A percentile compares a stretch with the other conserved stretches of the same genome.
These are phyloP conservation scores for Gerris lacustris DNA, from an alignment of 2,888 invertebrate genomes.

Conservation along the genomic window DNA sequence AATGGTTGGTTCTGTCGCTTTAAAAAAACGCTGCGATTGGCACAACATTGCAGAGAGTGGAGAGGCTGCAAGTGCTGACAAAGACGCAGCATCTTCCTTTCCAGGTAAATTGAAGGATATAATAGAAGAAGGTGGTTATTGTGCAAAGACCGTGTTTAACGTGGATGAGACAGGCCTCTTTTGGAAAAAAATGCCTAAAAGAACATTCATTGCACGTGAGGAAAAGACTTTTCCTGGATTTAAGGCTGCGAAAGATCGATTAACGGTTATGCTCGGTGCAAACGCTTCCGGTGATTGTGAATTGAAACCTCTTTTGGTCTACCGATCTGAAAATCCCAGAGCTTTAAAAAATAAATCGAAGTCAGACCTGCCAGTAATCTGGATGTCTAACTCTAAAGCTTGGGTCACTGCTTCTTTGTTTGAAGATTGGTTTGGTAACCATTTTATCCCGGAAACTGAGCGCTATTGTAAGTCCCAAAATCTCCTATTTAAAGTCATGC, in stretches of 20 bases:
- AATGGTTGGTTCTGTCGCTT: constrained; percentile 25
- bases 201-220: constrained; percentile 33
- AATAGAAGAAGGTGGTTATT: constrained; percentile 13
- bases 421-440: too few species aligned
- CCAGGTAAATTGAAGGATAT: constrained; percentile 7
- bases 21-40: constrained; percentile 19
- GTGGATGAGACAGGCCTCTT: constrained; percentile 30
- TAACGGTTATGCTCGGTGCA: constrained; percentile 32
- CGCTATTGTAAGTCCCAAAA: too few species aligned
- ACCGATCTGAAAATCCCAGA: constrained; percentile 30
- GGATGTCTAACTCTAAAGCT: too few species aligned
- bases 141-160: constrained; percentile 13
- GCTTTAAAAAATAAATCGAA: constrained; percentile 30
- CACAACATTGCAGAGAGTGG: constrained; percentile 22
- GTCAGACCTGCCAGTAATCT: too few species aligned
- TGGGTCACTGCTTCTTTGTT: too few species aligned
- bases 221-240: constrained; percentile 32
- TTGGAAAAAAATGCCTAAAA: constrained; percentile 33
- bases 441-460: too few species aligned
- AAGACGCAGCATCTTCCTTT: constrained; percentile 14
- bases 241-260: constrained; percentile 32
- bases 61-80: too few species aligned
- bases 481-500: too few species aligned
- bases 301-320: constrained; percentile 25
- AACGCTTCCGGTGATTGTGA: constrained; percentile 31